Conservation (phyloP, 1,140 invertebrate genomes). For the Euwallacea similis region DNA sequence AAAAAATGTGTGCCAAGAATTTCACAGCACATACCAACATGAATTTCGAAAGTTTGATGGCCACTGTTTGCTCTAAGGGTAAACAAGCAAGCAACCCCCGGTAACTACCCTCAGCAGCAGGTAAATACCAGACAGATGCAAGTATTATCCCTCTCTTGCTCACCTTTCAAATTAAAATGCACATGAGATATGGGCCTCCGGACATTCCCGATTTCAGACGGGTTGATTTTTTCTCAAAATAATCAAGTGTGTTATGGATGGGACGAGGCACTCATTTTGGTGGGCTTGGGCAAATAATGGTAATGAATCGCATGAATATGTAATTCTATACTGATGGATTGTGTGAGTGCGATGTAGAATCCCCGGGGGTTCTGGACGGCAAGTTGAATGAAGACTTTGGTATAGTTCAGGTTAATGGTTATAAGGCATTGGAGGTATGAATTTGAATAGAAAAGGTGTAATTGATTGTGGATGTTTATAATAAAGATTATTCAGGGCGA, state of each 20-base stretch:
- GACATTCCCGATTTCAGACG: constrained; percentile 1
- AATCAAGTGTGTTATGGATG: constrained; percentile 1
- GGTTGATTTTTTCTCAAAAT: constrained; percentile 11
- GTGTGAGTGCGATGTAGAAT: too few species aligned
- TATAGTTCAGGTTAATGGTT: too few species aligned
- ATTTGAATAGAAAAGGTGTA: too few species aligned
- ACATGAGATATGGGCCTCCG: constrained; percentile 33
- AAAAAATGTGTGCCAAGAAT: too few species aligned
- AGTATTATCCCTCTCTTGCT: constrained; percentile 32
- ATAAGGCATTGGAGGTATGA: too few species aligned
- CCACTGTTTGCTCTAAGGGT: constrained; percentile 22
- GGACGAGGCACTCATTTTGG: background rate
- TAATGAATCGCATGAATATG: constrained; percentile 17
- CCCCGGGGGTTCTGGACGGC: too few species aligned
- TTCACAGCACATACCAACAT: too few species aligned
- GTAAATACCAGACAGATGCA: constrained; percentile 40
- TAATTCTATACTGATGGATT: too few species aligned
- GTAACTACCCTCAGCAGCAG: constrained; percentile 25
- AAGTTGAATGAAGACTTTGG: too few species aligned
- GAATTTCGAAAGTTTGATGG: too few species aligned
- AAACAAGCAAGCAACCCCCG: background rate
- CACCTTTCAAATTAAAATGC: constrained; percentile 40
- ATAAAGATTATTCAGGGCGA: too few species aligned
- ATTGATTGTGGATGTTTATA: too few species aligned
- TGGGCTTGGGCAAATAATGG: constrained; percentile 16